Percentiles rank a stretch among this genome's conserved stretches.
Conservation (phyloP, 2,113 vertebrate species). For the Nesogale talazaci region DNA sequence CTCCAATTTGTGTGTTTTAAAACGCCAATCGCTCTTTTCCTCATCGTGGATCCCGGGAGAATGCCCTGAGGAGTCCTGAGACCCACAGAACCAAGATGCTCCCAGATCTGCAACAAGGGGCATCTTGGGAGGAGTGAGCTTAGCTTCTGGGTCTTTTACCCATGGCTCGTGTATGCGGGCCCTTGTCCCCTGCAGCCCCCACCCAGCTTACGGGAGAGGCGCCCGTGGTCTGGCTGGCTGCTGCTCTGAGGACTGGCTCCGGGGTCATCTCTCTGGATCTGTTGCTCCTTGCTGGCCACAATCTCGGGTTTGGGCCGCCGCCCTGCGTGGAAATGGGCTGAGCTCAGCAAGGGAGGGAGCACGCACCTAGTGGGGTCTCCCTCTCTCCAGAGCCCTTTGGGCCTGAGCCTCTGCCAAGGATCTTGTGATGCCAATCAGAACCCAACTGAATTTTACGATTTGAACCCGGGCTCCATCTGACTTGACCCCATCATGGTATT, state of each 20-base stretch:
- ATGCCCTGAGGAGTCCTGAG: neutral
- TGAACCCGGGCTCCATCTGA: neutral
- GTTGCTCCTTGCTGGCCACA: conserved; percentile 88
- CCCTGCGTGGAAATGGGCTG: conserved; percentile 78
- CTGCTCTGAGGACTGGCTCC: conserved; percentile 86
- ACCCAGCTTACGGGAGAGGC: conserved; percentile 87
- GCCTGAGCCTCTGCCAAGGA: neutral
- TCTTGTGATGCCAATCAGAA: neutral
- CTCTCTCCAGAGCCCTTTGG: neutral
- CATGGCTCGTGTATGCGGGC: rapidly evolving
- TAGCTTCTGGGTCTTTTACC: neutral
- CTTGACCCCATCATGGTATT: neutral
- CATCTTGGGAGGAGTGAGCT: neutral
- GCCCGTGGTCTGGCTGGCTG: conserved; percentile 86
- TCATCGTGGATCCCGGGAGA: neutral
- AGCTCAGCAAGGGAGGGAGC: conserved; percentile 22
- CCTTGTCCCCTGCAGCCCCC: neutral
- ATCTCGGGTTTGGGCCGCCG: conserved; percentile 90
- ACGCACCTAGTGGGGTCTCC: rapidly evolving
- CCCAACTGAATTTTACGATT: too few species aligned
- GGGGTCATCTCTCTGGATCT: conserved; percentile 89
- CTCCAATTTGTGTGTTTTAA: neutral
- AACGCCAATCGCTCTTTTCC: neutral
- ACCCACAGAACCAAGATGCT: neutral
- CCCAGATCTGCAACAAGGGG: neutral